A percentile compares a stretch with the other conserved stretches of the same genome.
Conservation (phyloP, 2,113 vertebrate genomes). For the Phyllostomus discolor region DNA sequence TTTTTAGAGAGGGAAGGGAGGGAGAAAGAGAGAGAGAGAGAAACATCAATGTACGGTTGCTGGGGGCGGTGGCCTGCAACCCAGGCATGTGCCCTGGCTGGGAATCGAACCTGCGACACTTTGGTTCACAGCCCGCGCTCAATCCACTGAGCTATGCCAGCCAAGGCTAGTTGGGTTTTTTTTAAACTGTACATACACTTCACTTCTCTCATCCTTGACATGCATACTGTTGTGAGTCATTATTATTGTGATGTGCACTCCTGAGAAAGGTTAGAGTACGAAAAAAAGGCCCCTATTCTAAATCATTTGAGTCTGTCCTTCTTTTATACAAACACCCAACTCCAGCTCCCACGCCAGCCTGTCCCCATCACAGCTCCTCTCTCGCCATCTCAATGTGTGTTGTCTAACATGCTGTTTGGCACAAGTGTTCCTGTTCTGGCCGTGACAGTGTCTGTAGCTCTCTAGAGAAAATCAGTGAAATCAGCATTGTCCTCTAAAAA, state of each 20-base stretch:
- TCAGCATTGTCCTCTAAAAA: not conserved
- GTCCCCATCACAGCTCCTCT: not conserved
- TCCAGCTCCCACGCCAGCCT: not conserved
- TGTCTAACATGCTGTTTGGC: not conserved
- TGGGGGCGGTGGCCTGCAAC: no score
- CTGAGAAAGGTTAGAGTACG: not conserved
- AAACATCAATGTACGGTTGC: no score
- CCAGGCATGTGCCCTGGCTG: no score
- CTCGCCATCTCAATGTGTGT: not conserved
- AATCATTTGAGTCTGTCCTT: not conserved
- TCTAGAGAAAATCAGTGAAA: not conserved
- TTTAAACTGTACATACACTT: not conserved
- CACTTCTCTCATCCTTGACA: not conserved
- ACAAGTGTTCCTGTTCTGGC: not conserved
- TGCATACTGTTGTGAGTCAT: not conserved
- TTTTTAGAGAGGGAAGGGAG: no score
- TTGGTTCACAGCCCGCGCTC: no score
- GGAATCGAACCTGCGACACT: no score
- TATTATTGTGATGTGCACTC: not conserved
- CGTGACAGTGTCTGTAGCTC: not conserved
- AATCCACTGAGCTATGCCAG: no score
- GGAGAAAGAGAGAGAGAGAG: no score
- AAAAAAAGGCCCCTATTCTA: not conserved
- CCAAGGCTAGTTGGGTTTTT: not conserved
- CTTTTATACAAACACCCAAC: not conserved